Evolutionary conservation across 2,797 vertebrate genomes (phyloP), one percentile per base, ranked within the genome.

Genomic region (Chrosomus eos): DNA sequence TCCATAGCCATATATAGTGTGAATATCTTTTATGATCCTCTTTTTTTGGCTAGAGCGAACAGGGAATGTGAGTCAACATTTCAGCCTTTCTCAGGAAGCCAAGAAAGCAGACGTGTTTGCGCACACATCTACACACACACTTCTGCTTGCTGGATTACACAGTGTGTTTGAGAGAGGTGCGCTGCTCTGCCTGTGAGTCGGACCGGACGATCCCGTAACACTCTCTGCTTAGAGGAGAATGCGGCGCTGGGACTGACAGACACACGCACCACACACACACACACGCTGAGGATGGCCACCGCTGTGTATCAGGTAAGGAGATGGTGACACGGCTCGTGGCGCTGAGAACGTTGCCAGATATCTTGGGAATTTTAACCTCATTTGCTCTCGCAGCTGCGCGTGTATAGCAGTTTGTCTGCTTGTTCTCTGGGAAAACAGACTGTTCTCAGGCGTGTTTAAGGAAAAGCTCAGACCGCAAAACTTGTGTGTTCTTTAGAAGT

Each of bases 281-380:
- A 51, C 14, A 14, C 21, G 4, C 70, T 75, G 68, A 94, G 93
- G 92, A 96, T 96, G 95, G 94, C 95, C 89, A 95, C 95, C 48
- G 94, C 94, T 70, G 93, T 96, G 89, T 95, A 93, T 89, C 95
- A 96, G 95, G 95, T 96, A 93, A 94, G 95, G 80, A 88, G 71
- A 73, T 68, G 18, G 51, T 16, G 67, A 36, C 70, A 71, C 23
- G 28, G 33, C 14, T 75, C 28, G 23, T 64, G 58, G 36, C 40
- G 51, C 38, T 77, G 33, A 84, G 66, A 72, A 76, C 78, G 14
- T 85, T 86, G 86, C 67, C 78, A 77, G 86, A 87, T 86, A 83
- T 88, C 72, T 83, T 64, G 82, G 89, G 86, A 86, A 70, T 90
- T 67, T 33, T 36, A 74, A 87, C 80, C 77, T 84, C 82, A 70